Conservation (phyloP, 2,113 vertebrate genomes). For the Gadus macrocephalus region DNA sequence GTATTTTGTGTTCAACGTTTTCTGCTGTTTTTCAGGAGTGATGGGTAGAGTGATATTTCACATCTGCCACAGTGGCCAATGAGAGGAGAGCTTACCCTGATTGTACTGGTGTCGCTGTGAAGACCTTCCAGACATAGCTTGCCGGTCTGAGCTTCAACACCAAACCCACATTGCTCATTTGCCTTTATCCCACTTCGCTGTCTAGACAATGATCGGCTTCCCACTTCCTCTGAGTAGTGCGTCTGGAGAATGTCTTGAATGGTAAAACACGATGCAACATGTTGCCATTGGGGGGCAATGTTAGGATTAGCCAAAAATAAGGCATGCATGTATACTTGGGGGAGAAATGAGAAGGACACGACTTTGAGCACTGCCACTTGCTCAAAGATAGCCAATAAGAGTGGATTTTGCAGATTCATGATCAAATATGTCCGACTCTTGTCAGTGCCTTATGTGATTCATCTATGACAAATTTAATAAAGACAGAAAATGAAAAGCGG, state of each 20-base stretch:
- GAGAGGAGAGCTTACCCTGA: background rate
- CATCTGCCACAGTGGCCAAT: constrained; percentile 5
- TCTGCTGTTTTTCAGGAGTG: too few species aligned
- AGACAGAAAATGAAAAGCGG: background rate
- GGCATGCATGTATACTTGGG: background rate
- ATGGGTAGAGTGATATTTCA: too few species aligned
- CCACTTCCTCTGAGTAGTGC: constrained; percentile 5
- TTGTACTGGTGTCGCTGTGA: constrained; percentile 29
- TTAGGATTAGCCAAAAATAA: constrained; percentile 27
- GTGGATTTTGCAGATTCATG: constrained; percentile 41
- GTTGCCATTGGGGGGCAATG: constrained; percentile 21
- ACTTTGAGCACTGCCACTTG: too few species aligned
- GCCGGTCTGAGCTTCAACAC: constrained; percentile 11
- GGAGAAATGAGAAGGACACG: too few species aligned
- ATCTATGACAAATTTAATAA: constrained; percentile 49
- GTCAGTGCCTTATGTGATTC: constrained; percentile 60
- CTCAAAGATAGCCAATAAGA: constrained; percentile 20
- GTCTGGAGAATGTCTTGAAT: constrained; percentile 6
- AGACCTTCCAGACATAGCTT: constrained; percentile 3
- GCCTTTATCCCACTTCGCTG: constrained; percentile 43
- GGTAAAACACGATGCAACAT: constrained; percentile 3
- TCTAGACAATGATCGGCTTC: constrained; percentile 19
- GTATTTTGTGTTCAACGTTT: too few species aligned
- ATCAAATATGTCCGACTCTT: constrained; percentile 49
- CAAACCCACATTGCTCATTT: constrained; percentile 25